A percentile compares a stretch with the other conserved stretches of the same genome.
These are phyloP conservation scores for Drosophila asahinai DNA, from an alignment of 1,140 invertebrate genomes.

Conservation along the genomic window DNA sequence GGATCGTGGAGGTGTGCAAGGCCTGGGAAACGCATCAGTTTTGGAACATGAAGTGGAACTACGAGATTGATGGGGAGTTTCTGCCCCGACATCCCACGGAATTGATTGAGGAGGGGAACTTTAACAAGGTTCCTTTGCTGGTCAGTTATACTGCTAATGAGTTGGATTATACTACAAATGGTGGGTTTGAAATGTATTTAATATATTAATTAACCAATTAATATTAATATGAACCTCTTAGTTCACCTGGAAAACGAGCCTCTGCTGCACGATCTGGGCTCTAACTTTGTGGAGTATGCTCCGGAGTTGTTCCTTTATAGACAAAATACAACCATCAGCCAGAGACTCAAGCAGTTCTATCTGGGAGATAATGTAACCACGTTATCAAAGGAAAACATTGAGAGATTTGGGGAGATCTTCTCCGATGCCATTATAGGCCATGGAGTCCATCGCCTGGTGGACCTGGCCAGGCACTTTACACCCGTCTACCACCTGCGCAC, in stretches of 20 bases:
- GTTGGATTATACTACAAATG: conserved; percentile 87
- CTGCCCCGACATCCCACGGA: conserved; percentile 85
- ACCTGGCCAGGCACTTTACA: conserved; percentile 85
- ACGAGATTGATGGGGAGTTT: conserved; percentile 67
- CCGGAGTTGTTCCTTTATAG: conserved; percentile 80
- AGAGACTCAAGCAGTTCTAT: conserved; percentile 52
- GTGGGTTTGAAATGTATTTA: no score
- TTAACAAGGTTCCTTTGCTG: conserved; percentile 88
- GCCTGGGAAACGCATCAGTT: conserved; percentile 67
- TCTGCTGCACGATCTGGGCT: conserved; percentile 65
- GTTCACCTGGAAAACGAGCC: conserved; percentile 52
- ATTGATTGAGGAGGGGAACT: conserved; percentile 86
- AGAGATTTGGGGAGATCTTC: conserved; percentile 63
- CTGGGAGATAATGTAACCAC: conserved; percentile 21
- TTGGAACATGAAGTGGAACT: conserved; percentile 79
- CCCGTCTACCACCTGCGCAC: conserved; percentile 86
- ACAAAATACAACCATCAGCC: conserved; percentile 13
- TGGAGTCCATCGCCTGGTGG: conserved; percentile 85
- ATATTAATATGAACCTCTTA: no score
- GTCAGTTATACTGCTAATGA: conserved; percentile 88
- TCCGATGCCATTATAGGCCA: conserved; percentile 86
- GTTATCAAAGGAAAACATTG: conserved; percentile 43
- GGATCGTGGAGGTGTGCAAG: conserved; percentile 52
- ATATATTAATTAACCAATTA: no score
- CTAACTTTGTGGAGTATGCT: conserved; percentile 64